Evolutionary conservation across 2,888 invertebrate species (phyloP), one percentile per base, ranked within the genome.

Genomic region (Mythimna pallens): DNA sequence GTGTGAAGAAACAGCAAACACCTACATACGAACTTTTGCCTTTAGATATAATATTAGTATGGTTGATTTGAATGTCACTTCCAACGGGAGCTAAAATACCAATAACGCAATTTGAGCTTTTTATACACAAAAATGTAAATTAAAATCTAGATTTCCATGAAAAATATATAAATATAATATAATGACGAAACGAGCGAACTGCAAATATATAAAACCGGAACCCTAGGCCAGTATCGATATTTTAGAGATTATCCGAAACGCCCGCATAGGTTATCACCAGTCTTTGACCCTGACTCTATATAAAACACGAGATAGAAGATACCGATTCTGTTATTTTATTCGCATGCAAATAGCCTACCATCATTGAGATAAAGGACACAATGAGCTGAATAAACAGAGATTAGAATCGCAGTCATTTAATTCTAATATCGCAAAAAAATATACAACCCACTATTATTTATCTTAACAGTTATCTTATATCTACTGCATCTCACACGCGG

Each of bases 311-410:
- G 81, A 84, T 87, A 84, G 82, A 84, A 82, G 74, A 86, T 82
- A 87, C 83, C 78, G 81, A 87, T 87, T 84, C 80, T 81, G 82
- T 89, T 87, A 88, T 84, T 89, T 87, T 88, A 90, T 92, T 92
- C 88, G 89, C 89, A 92, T 92, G 88, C 87, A 91, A 92, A 93
- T 93, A 85, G 83, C 82, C 82, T 80, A 81, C 86, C 86, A 89
- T 88, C 87, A 88, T 79, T 82, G 80, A 89, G 86, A 90, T 89
- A 90, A 87, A 87, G 81, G 82, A 86, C 76, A 88, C 87, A 89
- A 86, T 85, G 77, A 87, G 75, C 77, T 85, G 43, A 81, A 87
- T 86, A 88, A 89, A 89, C 84, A 84, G 76, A 88, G 76, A 88
- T 86, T 83, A 80, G 75, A 81, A 86, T 77, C 64, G 3, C 47